These are phyloP conservation scores for Quadriops clusia DNA, from an alignment of 2,888 invertebrate genomes.

Conservation along the genomic window DNA sequence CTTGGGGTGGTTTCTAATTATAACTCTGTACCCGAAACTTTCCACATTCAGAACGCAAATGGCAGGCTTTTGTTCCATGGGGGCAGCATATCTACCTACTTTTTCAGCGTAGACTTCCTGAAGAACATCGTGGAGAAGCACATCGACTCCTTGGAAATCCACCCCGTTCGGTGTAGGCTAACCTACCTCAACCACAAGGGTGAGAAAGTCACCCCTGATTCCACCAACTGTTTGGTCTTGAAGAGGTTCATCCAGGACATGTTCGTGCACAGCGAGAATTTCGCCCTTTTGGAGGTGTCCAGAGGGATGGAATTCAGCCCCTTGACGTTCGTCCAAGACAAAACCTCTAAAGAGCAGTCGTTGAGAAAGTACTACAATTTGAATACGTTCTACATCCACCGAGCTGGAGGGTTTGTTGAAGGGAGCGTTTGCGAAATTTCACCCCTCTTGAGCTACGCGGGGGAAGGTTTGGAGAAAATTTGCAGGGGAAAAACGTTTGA, in stretches of 20 bases:
- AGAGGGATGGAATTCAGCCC: slow-evolving; percentile 94
- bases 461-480: slow-evolving; percentile 61
- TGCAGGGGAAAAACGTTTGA: slow-evolving; percentile 14
- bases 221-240: slow-evolving; percentile 93
- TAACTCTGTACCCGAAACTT: slow-evolving; percentile 80
- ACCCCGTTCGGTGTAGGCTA: slow-evolving; percentile 96
- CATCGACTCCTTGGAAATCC: slow-evolving; percentile 71
- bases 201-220: slow-evolving; percentile 57
- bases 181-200: slow-evolving; percentile 67
- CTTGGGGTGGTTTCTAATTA: slow-evolving; percentile 96
- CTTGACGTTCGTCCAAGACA: slow-evolving; percentile 83
- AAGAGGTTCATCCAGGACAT: slow-evolving; percentile 99
- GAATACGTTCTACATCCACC: slow-evolving; percentile 67
- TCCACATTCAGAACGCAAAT: slow-evolving; percentile 68
- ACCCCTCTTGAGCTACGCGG: slow-evolving; percentile 79
- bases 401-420: slow-evolving; percentile 68
- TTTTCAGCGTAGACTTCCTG: slow-evolving; percentile 82
- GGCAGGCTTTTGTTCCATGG: slow-evolving; percentile 87
- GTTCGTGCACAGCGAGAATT: slow-evolving; percentile 82
- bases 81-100: slow-evolving; percentile 98
- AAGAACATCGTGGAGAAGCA: slow-evolving; percentile 55
- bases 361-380: slow-evolving; percentile 64
- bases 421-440: slow-evolving; percentile 78
- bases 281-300: slow-evolving; percentile 86
- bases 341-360: slow-evolving; percentile 80